Evolutionary conservation across 2,113 vertebrate genomes (phyloP).

Genomic region (Rhabdornis inornatus): DNA sequence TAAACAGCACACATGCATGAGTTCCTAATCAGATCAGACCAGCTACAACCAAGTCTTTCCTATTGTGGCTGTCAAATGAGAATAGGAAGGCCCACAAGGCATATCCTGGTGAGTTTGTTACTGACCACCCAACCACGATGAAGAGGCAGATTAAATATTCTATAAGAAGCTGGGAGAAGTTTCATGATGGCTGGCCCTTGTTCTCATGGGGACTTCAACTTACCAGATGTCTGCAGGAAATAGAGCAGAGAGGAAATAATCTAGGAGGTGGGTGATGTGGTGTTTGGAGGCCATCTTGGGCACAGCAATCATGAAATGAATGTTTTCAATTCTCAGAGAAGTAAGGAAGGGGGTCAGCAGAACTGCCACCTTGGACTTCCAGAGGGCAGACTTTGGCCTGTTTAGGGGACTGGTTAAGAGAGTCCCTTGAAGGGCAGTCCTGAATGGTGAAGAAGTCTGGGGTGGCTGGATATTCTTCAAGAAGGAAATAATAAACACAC

Average conservation of each 20-base stretch:
- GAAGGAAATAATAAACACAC: background rate
- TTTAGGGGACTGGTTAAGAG: background rate
- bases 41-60: background rate
- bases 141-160: background rate
- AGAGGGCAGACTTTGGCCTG: background rate
- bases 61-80: background rate
- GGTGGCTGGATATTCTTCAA: background rate
- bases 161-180: background rate
- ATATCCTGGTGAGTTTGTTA: background rate
- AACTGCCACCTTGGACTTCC: background rate
- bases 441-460: background rate
- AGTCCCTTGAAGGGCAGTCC: background rate
- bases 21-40: slow-evolving; percentile 35
- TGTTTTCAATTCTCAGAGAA: background rate
- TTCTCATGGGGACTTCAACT: background rate
- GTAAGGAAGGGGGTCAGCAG: background rate
- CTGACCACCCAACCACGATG: background rate
- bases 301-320: background rate
- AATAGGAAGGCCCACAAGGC: background rate
- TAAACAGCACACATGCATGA: slow-evolving; percentile 27
- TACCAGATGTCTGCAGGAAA: background rate
- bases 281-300: background rate
- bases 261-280: background rate
- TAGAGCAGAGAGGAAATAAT: background rate
- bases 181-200: background rate